Evolutionary conservation across 2,113 vertebrate species (phyloP).

Genomic region (Hippoglossus stenolepis): DNA sequence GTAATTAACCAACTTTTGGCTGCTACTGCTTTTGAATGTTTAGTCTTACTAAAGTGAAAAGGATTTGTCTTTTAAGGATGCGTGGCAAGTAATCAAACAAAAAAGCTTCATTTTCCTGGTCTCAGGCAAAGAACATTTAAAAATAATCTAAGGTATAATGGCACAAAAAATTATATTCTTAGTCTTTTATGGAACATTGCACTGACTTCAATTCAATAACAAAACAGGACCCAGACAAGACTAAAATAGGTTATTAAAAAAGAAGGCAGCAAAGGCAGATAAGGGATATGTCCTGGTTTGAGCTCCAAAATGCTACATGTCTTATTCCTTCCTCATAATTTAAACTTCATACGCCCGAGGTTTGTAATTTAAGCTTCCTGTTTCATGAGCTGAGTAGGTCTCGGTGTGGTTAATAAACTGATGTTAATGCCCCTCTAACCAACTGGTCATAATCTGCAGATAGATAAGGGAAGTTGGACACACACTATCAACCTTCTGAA

Average conservation of each 20-base stretch:
- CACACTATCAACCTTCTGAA: no score
- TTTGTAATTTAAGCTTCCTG: no score
- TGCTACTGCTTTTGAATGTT: constrained; percentile 35
- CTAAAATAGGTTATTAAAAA: background rate
- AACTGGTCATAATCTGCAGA: no score
- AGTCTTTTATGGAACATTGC: background rate
- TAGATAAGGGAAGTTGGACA: no score
- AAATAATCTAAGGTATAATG: background rate
- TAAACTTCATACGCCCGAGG: no score
- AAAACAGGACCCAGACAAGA: background rate
- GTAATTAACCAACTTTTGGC: constrained; percentile 55
- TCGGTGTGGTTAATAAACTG: no score
- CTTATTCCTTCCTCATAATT: no score
- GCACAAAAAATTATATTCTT: background rate
- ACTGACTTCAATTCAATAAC: background rate
- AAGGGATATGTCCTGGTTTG: background rate
- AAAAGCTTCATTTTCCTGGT: background rate
- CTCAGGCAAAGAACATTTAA: background rate
- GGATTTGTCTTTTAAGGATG: background rate
- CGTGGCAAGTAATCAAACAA: background rate
- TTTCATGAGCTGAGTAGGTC: no score
- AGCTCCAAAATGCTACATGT: background rate
- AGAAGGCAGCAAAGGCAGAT: background rate
- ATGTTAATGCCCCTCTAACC: no score
- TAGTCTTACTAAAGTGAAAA: background rate